phyloP scores from a whole-genome alignment of 1,140 invertebrate genomes.

The Pogonomyrmex californicus region DNA sequence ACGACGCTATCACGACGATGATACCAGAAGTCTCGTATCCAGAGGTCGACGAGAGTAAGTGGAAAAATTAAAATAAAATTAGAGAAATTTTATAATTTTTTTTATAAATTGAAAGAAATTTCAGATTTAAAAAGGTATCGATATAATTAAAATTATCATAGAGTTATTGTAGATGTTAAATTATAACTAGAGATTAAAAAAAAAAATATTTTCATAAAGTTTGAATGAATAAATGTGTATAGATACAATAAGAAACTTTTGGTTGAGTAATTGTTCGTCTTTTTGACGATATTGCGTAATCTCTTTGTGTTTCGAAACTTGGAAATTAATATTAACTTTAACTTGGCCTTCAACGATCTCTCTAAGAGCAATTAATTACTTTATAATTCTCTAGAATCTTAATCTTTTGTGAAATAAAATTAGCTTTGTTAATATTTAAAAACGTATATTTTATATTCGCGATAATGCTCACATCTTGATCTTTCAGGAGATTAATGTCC shows the following conservation, averaged over 20 bases:
- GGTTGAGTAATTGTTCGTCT: neutral
- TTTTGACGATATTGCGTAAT: neutral
- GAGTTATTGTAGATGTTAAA: too few relatives aligned
- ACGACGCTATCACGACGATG: constrained; percentile 80
- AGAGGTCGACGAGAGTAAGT: constrained; percentile 81
- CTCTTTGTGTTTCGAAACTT: neutral
- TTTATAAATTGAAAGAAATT: neutral
- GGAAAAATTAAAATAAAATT: neutral
- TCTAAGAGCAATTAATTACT: neutral
- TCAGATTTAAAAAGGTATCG: neutral
- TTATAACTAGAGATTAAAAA: neutral
- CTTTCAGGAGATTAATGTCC: constrained; percentile 80
- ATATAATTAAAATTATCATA: neutral
- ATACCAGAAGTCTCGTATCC: constrained; percentile 70
- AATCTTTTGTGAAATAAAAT: neutral
- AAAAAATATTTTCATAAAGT: neutral
- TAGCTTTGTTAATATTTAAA: constrained; percentile 6
- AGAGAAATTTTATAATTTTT: neutral
- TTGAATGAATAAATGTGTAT: neutral
- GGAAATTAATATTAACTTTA: neutral
- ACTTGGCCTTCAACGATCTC: neutral
- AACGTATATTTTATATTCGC: neutral
- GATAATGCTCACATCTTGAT: neutral
- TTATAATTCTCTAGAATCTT: neutral
- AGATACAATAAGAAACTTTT: neutral